Percentiles rank a stretch among this genome's conserved stretches.
phyloP scores from a whole-genome alignment of 2,113 vertebrate species.

The Syrrhaptes paradoxus region DNA sequence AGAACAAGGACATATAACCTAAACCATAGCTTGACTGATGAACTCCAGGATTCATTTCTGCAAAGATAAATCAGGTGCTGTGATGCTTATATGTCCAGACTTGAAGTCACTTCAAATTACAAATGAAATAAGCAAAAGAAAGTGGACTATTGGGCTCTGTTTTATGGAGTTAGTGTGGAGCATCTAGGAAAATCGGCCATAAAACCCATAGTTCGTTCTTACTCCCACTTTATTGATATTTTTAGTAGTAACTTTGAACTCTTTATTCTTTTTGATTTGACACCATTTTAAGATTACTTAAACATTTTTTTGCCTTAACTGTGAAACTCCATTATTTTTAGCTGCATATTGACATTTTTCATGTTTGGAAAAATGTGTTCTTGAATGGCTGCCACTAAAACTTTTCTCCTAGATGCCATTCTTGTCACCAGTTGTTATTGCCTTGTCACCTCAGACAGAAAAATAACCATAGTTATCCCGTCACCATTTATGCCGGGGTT shows the following conservation, averaged over 20 bases:
- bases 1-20: background rate
- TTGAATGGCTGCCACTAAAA: slow-evolving; percentile 38
- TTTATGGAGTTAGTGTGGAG: background rate
- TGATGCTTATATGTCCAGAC: background rate
- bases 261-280: background rate
- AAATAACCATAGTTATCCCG: slow-evolving; percentile 53
- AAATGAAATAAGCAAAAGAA: background rate
- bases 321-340: slow-evolving; percentile 24
- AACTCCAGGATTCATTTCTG: background rate
- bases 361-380: background rate
- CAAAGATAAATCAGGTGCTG: background rate
- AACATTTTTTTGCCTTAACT: background rate
- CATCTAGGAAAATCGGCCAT: background rate
- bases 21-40: background rate
- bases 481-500: background rate
- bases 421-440: slow-evolving; percentile 14
- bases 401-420: background rate
- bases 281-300: background rate
- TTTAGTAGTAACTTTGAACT: background rate
- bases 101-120: background rate
- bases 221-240: background rate
- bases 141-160: background rate
- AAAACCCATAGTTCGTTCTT: background rate
- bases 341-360: background rate
- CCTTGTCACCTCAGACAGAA: background rate